These are phyloP conservation scores for Chrysodeixis includens DNA, from an alignment of 2,888 invertebrate genomes.

Conservation along the genomic window DNA sequence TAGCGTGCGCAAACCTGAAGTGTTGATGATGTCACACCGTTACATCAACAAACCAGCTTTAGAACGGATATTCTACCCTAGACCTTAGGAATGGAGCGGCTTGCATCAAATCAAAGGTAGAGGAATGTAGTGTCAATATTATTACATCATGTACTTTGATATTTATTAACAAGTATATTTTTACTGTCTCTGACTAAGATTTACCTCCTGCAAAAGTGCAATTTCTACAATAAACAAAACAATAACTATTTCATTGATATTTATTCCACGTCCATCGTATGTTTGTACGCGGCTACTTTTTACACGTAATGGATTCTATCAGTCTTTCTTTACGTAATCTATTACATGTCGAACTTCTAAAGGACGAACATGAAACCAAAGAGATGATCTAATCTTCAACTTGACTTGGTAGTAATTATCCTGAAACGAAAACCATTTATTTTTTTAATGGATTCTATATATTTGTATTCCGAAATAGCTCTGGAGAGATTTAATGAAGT, in stretches of 20 bases:
- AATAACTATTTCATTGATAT: not conserved
- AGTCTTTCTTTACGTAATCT: not conserved
- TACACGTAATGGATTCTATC: not conserved
- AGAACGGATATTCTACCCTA: slow-evolving; percentile 48
- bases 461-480: slow-evolving; percentile 26
- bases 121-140: not conserved
- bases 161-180: not conserved
- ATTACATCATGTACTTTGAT: not conserved
- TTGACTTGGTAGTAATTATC: not conserved
- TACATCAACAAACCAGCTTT: slow-evolving; percentile 36
- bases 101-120: not conserved
- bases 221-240: not conserved
- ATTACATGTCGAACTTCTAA: not conserved
- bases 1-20: slow-evolving; percentile 45
- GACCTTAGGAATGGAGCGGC: slow-evolving; percentile 26
- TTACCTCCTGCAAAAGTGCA: not conserved
- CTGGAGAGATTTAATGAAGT: slow-evolving; percentile 29
- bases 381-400: slow-evolving; percentile 4
- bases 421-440: slow-evolving; percentile 10
- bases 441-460: slow-evolving; percentile 26
- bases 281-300: not conserved
- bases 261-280: not conserved
- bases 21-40: slow-evolving; percentile 52
- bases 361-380: not conserved
- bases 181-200: not conserved